phyloP scores from a whole-genome alignment of 2,797 vertebrate genomes.

The Galago senegalensis region DNA sequence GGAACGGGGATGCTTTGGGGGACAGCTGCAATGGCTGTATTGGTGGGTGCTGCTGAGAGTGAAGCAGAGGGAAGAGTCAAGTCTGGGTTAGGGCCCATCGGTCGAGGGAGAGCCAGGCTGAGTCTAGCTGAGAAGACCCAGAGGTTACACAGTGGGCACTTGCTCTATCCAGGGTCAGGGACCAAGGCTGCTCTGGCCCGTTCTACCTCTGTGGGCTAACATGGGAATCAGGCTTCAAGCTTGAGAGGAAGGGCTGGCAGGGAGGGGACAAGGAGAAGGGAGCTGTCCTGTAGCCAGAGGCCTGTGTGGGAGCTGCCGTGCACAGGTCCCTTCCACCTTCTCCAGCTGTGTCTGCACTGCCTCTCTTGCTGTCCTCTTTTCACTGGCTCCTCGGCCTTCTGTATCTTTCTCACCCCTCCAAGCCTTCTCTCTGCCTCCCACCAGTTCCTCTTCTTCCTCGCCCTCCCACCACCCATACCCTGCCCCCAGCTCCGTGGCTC shows the following conservation, averaged over 20 bases:
- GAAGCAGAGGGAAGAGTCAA: neutral
- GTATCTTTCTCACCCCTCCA: neutral
- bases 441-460: neutral
- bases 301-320: neutral
- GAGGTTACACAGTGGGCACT: neutral
- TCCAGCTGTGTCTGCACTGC: neutral
- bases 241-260: neutral
- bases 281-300: neutral
- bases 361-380: neutral
- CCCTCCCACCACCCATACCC: slow-evolving; percentile 63
- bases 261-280: neutral
- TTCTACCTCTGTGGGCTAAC: neutral
- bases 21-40: neutral
- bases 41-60: neutral
- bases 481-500: slow-evolving; percentile 54
- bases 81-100: no score
- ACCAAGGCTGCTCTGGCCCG: neutral
- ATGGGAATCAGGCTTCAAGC: neutral
- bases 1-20: neutral
- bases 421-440: neutral
- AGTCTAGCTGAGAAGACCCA: neutral
- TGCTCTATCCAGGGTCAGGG: neutral
- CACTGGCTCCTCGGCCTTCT: neutral
- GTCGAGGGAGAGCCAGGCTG: neutral
- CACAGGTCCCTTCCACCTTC: neutral